Conservation (phyloP, 2,113 vertebrate species). For the Ploceus nigricollis region DNA sequence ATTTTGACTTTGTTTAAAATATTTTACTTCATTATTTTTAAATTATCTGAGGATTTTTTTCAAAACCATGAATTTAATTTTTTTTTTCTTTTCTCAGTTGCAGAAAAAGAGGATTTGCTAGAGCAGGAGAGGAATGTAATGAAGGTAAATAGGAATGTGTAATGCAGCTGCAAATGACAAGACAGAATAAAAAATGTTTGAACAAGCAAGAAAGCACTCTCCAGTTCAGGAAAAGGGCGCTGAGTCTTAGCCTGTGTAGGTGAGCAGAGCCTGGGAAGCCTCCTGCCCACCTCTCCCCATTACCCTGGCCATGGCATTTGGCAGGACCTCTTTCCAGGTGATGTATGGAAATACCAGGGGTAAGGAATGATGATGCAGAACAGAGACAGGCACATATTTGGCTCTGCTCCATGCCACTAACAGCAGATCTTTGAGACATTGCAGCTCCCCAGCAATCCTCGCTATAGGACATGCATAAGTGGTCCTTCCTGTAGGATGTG, state of each 20-base stretch:
- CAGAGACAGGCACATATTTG: background rate
- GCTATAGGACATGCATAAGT: background rate
- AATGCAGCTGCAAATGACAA: background rate
- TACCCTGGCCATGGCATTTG: background rate
- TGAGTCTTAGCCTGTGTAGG: background rate
- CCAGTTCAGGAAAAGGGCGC: background rate
- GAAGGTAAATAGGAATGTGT: background rate
- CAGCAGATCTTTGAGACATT: background rate
- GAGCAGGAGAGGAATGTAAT: background rate
- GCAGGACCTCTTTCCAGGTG: background rate
- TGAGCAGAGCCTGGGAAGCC: background rate
- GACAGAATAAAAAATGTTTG: background rate
- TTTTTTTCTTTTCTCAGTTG: background rate
- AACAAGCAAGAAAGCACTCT: background rate
- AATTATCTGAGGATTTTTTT: background rate
- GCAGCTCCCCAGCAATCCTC: background rate
- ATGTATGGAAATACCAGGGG: background rate
- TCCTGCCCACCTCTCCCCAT: background rate
- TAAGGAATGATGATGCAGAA: background rate
- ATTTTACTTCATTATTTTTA: background rate
- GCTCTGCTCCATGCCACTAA: background rate
- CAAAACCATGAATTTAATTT: background rate
- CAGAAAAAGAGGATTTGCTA: background rate
- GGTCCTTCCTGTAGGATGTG: background rate
- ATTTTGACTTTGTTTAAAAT: background rate